Evolutionary conservation across 2,888 invertebrate genomes (phyloP), one percentile per base, ranked within the genome.

Genomic region (Torymus aiolomorphi): DNA sequence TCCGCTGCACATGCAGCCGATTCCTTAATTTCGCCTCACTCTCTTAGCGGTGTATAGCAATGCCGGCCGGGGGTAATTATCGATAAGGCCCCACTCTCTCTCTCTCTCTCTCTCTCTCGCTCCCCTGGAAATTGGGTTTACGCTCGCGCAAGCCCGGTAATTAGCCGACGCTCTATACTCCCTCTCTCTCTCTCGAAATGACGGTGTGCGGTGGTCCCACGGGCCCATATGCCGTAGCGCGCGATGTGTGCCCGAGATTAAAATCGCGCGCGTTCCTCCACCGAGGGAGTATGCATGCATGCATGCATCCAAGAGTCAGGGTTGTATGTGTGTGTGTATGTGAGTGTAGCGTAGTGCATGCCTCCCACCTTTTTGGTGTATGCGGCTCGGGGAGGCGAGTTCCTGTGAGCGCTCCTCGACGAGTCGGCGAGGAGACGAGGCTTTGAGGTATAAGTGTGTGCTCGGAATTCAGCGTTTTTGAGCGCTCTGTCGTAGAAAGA

Each of bases 121-220:
- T 66, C 79, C 76, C 84, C 84, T 84, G 87, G 86, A 88, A 88
- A 89, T 88, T 86, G 83, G 87, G 87, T 89, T 88, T 87, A 88
- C 88, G 89, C 88, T 88, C 87, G 87, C 87, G 87, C 88, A 86
- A 88, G 86, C 87, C 84, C 84, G 87, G 86, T 90, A 90, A 90
- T 90, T 90, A 90, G 89, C 85, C 83, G 82, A 54, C 31, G 52
- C 51, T 51, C 13, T 63, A 42, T 49, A 85, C 84, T 85, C 85
- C 85, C 84, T 85, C 31, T 3, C 31, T 24, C 24, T 31, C 31
- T 31, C 31, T 82, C 87, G 88, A 88, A 89, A 89, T 88, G 87
- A 88, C 87, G 87, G 85, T 86, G 62, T 31, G 31, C 31, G 31
- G 31, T 73, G 87, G 87, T 89, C 88, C 88, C 88, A 88, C 88